A percentile compares a stretch with the other conserved stretches of the same genome.
Conservation (phyloP, 2,113 vertebrate genomes). For the Actinemys pallida region DNA sequence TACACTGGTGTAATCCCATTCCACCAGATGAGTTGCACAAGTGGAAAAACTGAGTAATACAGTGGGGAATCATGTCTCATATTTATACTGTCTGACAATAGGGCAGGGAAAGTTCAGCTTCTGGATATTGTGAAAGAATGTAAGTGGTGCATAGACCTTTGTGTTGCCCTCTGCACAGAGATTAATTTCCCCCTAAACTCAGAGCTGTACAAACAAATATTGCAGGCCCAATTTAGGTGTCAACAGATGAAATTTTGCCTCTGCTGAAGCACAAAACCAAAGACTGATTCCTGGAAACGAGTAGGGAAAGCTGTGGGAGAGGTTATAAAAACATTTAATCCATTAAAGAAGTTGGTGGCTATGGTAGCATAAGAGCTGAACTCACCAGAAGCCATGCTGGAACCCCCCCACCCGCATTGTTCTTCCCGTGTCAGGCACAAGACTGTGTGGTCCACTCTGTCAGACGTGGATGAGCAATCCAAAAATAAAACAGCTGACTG, state of each 20-base stretch:
- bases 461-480: slow-evolving; percentile 70
- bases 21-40: not conserved
- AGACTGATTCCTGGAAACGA: slow-evolving; percentile 39
- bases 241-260: slow-evolving; percentile 26
- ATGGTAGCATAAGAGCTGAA: slow-evolving; percentile 28
- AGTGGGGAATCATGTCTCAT: not conserved
- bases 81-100: not conserved
- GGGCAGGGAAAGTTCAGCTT: not conserved
- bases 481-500: slow-evolving; percentile 74
- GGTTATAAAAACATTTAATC: slow-evolving; percentile 23
- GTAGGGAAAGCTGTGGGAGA: slow-evolving; percentile 51
- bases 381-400: not conserved
- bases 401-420: not conserved
- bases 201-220: not conserved
- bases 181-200: not conserved
- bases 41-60: not conserved
- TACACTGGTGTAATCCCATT: not conserved
- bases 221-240: not conserved
- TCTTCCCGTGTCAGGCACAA: slow-evolving; percentile 45
- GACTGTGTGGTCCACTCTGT: slow-evolving; percentile 66
- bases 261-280: slow-evolving; percentile 12
- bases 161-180: not conserved
- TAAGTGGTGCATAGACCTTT: not conserved
- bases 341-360: slow-evolving; percentile 57
- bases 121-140: not conserved